Base-by-base conservation (phyloP, 2,113 vertebrate genomes). In the Malurus melanocephalus region DNA sequence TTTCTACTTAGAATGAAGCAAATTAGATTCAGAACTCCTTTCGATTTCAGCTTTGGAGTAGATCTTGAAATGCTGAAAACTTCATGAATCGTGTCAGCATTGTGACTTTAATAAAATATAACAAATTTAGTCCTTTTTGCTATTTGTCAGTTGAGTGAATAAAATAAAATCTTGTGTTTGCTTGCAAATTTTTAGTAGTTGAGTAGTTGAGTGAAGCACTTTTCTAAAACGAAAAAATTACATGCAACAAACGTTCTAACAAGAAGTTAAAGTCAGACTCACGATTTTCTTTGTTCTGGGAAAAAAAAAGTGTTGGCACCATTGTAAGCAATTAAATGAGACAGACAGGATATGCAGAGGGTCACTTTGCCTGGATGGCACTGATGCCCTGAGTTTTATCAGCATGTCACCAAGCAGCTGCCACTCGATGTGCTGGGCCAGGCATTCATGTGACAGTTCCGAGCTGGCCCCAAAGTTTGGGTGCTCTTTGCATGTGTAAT, bases 391-490 rank as follows among this genome's bases (percentile, higher is more conserved):
- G 38, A 26, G 57, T 88, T 94, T 93, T 89, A 93, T 87, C 95
- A 89, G 15, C 46, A 10, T 76, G 92, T 85, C 86, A 81, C 35
- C 59, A 27, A 93, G n/a, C 62, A 94, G 85, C 91, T 95, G 83
- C 48, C 16, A 22, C 75, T 85, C 43, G 10, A 35, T 85, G 64
- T n/a, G 62, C 75, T 72, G 66, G 42, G 21, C 27, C 84, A 24
- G 66, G 49, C 49, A 62, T 35, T 90, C 73, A 56, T 8, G 21
- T 60, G 87, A 76, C 86, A 85, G 15, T 80, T 68, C 91, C 53
- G 21, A 82, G 82, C 53, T 93, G 48, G 46, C 87, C 93, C 82
- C 91, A 20, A 92, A 93, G 55, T 93, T 52, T 88, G 59, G 90
- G 24, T 80, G 52, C 91, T 93, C 51, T 49, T 87, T 93, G 62